These are phyloP conservation scores for Adela reaumurella DNA, from an alignment of 2,888 invertebrate genomes.

Conservation along the genomic window DNA sequence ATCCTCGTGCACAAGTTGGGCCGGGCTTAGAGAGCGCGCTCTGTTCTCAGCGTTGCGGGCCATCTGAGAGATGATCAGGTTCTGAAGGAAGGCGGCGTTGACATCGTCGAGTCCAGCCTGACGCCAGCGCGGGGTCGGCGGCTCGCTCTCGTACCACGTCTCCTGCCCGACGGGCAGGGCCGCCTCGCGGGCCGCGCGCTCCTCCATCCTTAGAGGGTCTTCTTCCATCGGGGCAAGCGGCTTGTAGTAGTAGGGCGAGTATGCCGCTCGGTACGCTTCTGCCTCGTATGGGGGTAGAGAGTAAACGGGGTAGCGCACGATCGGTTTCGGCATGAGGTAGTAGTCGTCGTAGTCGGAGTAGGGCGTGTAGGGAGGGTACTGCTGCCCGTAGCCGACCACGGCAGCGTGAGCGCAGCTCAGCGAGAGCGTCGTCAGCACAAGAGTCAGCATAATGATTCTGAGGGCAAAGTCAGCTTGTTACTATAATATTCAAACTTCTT, in stretches of 20 bases:
- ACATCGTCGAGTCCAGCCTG: constrained; percentile 45
- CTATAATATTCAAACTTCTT: no score
- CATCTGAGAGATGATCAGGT: constrained; percentile 64
- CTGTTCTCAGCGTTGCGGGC: constrained; percentile 55
- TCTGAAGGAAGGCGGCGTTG: constrained; percentile 64
- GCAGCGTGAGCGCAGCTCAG: constrained; percentile 4
- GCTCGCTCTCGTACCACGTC: constrained; percentile 60
- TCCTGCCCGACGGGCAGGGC: constrained; percentile 64
- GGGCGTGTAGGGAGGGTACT: constrained; percentile 27
- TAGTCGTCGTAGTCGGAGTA: constrained; percentile 54
- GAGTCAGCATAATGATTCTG: no score
- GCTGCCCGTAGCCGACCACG: constrained; percentile 39
- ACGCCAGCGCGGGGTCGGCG: constrained; percentile 34
- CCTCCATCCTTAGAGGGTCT: constrained; percentile 58
- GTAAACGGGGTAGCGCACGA: constrained; percentile 41
- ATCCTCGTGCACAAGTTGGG: constrained; percentile 7
- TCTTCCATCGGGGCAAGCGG: constrained; percentile 48
- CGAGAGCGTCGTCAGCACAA: constrained; percentile 13
- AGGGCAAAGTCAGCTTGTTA: no score
- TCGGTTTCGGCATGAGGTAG: constrained; percentile 44
- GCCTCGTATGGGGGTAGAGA: constrained; percentile 23
- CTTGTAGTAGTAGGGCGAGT: constrained; percentile 42
- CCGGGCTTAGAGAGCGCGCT: not conserved
- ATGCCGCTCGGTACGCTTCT: constrained; percentile 38
- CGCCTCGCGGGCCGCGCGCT: constrained; percentile 50